Conservation (phyloP, 2,888 invertebrate species). For the Chorisops tibialis region DNA sequence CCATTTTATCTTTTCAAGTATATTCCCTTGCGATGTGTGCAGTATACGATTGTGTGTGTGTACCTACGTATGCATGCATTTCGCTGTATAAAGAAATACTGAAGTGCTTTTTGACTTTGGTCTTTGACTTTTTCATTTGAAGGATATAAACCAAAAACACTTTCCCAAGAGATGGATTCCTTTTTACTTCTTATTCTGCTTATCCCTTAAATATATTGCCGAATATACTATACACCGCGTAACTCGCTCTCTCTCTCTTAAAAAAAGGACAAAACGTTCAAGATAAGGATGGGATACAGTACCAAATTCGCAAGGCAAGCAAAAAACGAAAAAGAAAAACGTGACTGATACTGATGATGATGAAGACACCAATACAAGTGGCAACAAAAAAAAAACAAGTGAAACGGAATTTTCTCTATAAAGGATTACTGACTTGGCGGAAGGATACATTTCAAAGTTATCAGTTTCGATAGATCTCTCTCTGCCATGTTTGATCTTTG, state of each 20-base stretch:
- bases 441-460: constrained; percentile 28
- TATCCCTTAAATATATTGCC: constrained; percentile 20
- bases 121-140: constrained; percentile 25
- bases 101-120: constrained; percentile 23
- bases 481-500: constrained; percentile 21
- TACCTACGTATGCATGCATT: background rate
- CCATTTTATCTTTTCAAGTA: constrained; percentile 26
- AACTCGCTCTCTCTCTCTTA: constrained; percentile 1
- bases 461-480: constrained; percentile 24
- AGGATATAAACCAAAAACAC: constrained; percentile 19
- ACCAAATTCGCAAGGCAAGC: constrained; percentile 18
- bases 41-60: background rate
- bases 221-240: background rate
- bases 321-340: constrained; percentile 6
- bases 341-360: constrained; percentile 24
- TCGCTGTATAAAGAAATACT: constrained; percentile 1
- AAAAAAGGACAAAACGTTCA: constrained; percentile 15
- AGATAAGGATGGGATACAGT: constrained; percentile 9
- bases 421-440: constrained; percentile 24
- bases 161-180: constrained; percentile 24
- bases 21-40: constrained; percentile 11
- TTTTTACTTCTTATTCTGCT: constrained; percentile 7
- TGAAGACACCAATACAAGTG: constrained; percentile 17
- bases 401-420: constrained; percentile 16
- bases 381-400: constrained; percentile 1